phyloP scores from a whole-genome alignment of 2,113 vertebrate species.

The Rhegmatorhina hoffmannsi region DNA sequence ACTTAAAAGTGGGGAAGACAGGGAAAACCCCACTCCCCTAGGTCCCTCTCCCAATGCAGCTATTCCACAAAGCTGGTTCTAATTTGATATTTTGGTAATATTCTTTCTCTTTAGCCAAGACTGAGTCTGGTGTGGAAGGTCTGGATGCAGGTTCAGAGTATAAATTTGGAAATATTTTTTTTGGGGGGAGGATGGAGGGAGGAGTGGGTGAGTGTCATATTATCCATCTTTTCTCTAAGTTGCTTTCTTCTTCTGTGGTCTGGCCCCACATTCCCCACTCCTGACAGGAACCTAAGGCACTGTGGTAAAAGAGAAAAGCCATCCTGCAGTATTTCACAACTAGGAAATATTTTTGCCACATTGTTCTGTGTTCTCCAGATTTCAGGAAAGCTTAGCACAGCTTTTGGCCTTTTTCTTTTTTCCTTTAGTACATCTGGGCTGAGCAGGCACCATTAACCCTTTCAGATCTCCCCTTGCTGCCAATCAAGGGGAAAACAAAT shows the following conservation, averaged over 20 bases:
- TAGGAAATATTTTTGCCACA: background rate
- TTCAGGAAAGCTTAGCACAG: background rate
- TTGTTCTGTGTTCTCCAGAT: background rate
- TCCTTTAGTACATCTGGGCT: background rate
- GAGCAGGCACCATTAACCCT: background rate
- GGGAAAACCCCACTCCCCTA: background rate
- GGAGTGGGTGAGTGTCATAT: fast-evolving
- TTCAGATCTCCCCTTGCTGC: background rate
- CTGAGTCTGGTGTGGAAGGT: background rate
- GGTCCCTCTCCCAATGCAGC: background rate
- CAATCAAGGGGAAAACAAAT: background rate
- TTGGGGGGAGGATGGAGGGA: fast-evolving
- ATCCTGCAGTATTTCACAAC: background rate
- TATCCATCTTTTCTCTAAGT: background rate
- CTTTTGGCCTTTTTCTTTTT: background rate
- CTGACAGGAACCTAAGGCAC: background rate
- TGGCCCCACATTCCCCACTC: background rate
- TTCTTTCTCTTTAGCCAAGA: background rate
- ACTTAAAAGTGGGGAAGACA: background rate
- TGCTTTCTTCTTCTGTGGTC: background rate
- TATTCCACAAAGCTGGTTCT: background rate
- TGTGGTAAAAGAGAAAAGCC: background rate
- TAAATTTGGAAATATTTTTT: background rate
- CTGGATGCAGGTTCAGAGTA: background rate
- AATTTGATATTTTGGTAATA: background rate